Conservation (phyloP, 2,797 vertebrate species). For the Myotis myotis region DNA sequence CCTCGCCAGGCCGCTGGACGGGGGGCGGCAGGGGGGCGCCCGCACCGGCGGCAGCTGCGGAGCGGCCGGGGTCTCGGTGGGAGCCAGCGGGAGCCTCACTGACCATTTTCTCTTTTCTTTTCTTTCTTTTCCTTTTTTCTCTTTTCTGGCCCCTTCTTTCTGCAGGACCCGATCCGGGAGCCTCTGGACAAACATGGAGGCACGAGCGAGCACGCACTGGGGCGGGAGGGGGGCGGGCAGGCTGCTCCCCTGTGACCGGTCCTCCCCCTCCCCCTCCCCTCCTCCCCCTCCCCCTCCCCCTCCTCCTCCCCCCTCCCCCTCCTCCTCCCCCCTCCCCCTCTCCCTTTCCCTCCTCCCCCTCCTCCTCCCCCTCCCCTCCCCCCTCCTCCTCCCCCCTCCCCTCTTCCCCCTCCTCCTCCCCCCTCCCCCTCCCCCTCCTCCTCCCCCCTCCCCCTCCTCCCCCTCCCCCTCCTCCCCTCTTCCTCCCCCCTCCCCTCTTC, state of each 20-base stretch:
- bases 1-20: not conserved
- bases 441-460: not conserved
- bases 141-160: not conserved
- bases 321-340: too few relatives aligned
- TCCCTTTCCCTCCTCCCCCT: too few relatives aligned
- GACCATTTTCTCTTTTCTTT: not conserved
- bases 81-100: not conserved
- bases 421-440: too few relatives aligned
- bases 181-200: not conserved
- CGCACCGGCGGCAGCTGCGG: not conserved
- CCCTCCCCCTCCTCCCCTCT: too few relatives aligned
- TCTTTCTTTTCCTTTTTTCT: not conserved
- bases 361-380: not conserved
- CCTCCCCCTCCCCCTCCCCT: too few relatives aligned
- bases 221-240: not conserved
- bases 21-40: rapidly evolving
- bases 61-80: not conserved
- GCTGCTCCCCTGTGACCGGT: too few relatives aligned
- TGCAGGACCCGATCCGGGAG: not conserved
- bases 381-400: too few relatives aligned
- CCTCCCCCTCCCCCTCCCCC: too few relatives aligned
- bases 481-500: too few relatives aligned
- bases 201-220: not conserved
- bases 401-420: too few relatives aligned
- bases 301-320: too few relatives aligned